Evolutionary conservation across 2,797 vertebrate genomes (phyloP).

Genomic region (Ceryle rudis): DNA sequence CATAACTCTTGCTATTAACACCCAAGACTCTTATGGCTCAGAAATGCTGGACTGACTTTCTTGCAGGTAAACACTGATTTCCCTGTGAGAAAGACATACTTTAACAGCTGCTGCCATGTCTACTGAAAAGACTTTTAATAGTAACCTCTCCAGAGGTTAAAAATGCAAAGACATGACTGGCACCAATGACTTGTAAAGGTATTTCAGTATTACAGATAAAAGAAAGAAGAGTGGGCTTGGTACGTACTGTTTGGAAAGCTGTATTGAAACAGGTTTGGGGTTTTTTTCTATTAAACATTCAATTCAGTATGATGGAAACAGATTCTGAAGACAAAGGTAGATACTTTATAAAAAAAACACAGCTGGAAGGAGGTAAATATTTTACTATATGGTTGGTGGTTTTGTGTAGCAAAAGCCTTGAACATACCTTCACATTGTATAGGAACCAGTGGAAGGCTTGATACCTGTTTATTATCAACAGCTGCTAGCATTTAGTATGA

Average conservation of each 20-base stretch:
- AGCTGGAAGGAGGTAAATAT: background rate
- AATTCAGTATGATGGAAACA: background rate
- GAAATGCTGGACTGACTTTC: slow-evolving; percentile 19
- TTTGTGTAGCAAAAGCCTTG: background rate
- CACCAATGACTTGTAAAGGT: slow-evolving; percentile 10
- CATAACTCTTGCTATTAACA: slow-evolving; percentile 35
- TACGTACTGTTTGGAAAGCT: slow-evolving; percentile 60
- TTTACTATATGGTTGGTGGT: background rate
- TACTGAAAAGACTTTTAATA: slow-evolving; percentile 43
- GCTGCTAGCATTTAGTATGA: background rate
- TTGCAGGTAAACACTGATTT: slow-evolving; percentile 45
- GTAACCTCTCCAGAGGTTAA: slow-evolving; percentile 43
- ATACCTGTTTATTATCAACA: background rate
- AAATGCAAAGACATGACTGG: slow-evolving; percentile 25
- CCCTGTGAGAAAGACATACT: slow-evolving; percentile 11
- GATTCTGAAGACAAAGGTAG: slow-evolving; percentile 20
- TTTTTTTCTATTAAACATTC: background rate
- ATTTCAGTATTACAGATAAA: slow-evolving; percentile 44
- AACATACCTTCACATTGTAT: background rate
- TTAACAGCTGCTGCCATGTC: background rate
- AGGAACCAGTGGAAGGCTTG: background rate
- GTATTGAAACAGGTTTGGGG: slow-evolving; percentile 46
- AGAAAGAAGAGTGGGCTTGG: background rate
- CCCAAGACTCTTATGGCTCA: slow-evolving; percentile 34
- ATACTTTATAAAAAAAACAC: background rate